A percentile compares a stretch with the other conserved stretches of the same genome.
Conservation (phyloP, 2,888 invertebrate species). For the Leptura quadrifasciata region DNA sequence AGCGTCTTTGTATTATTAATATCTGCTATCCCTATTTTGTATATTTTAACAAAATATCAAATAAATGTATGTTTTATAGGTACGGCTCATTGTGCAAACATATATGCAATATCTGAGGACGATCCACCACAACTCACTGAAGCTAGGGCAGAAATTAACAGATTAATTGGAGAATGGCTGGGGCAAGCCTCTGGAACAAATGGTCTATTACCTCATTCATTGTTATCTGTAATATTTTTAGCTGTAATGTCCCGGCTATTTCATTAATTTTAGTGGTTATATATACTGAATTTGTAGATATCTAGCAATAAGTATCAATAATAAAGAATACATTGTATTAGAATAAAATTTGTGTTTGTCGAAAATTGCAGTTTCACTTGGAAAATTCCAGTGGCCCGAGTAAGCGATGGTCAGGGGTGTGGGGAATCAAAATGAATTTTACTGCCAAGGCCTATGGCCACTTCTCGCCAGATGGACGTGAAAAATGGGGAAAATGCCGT, state of each 20-base stretch:
- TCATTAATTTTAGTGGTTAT: background rate
- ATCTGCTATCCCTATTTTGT: no score
- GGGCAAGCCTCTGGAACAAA: background rate
- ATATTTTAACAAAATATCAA: background rate
- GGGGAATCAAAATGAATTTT: no score
- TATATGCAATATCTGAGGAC: slow-evolving; percentile 84
- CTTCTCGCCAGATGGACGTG: no score
- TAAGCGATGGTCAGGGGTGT: no score
- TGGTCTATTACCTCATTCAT: background rate
- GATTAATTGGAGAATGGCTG: slow-evolving; percentile 58
- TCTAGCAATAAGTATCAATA: no score
- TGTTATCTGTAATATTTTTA: background rate
- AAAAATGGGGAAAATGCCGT: no score
- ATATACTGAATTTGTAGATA: background rate
- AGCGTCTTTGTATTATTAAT: no score
- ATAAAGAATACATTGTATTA: no score
- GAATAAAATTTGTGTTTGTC: no score
- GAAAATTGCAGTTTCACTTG: no score
- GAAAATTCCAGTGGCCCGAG: no score
- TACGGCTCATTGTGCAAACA: slow-evolving; percentile 95
- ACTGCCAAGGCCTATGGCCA: no score
- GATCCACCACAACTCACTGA: slow-evolving; percentile 82
- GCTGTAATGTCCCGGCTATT: background rate
- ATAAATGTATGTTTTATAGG: slow-evolving; percentile 74
- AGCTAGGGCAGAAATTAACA: slow-evolving; percentile 76